Conservation (phyloP, 2,797 vertebrate genomes). For the Austrolebias charrua region DNA sequence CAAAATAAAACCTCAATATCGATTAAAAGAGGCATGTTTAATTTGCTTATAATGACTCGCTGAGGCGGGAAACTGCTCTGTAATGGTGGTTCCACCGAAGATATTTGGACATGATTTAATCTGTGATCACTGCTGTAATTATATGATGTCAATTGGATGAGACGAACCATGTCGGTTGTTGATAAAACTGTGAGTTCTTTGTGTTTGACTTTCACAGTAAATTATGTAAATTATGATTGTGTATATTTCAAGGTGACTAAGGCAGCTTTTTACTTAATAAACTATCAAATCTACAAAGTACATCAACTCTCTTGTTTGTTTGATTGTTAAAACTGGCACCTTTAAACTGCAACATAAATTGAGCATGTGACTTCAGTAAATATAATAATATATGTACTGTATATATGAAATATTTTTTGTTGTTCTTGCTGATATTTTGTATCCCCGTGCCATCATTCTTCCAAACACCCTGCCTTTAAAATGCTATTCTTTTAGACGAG, state of each 20-base stretch:
- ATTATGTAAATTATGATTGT: background rate
- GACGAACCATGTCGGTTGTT: slow-evolving; percentile 23
- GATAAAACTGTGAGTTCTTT: slow-evolving; percentile 13
- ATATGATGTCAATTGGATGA: slow-evolving; percentile 26
- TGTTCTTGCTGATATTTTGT: background rate
- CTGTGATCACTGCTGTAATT: slow-evolving; percentile 24
- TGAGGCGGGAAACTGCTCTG: slow-evolving; percentile 12
- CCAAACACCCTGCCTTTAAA: background rate
- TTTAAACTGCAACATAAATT: background rate
- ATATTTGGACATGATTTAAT: slow-evolving; percentile 28
- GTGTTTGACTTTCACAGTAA: slow-evolving; percentile 5
- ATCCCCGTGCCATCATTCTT: background rate
- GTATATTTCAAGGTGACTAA: background rate
- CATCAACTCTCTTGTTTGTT: background rate
- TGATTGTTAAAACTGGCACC: background rate
- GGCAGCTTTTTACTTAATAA: background rate
- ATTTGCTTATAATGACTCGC: slow-evolving; percentile 8
- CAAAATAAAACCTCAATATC: background rate
- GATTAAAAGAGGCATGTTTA: slow-evolving; percentile 15
- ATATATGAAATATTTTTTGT: too few species aligned
- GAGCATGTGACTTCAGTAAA: background rate
- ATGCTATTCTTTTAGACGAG: background rate
- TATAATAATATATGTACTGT: too few species aligned
- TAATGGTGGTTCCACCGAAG: background rate
- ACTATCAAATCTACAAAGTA: background rate